Base-by-base conservation (phyloP, 2,797 vertebrate genomes). In the Gymnoscopelus braueri region DNA sequence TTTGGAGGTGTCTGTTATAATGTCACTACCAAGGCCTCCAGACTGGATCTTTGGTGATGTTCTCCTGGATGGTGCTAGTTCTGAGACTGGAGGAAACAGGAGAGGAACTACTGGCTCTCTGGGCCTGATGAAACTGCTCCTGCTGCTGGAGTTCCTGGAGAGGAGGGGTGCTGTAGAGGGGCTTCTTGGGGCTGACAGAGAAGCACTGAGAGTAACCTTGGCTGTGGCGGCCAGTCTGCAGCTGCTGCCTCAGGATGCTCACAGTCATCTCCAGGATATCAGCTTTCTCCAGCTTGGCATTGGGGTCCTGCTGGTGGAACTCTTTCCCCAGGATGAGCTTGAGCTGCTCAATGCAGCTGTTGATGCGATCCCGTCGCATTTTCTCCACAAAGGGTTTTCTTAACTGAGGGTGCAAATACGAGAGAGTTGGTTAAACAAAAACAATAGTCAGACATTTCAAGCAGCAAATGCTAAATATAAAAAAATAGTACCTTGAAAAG, bases 361-460 rank as follows among this genome's bases (percentile, higher is more conserved):
- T 95, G 83, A 95, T 95, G 67, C 93, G 92, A 80, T 95, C 93
- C 72, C 93, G 73, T 55, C 93, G 94, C 91, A 94, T 94, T 84
- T 95, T 95, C 78, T 95, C 94, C 75, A 95, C 92, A 0, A 91
- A 15, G 7, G 95, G 95, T 75, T 97, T 96, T 74, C 95, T 93
- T 59, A 96, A 60, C 96, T 97, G 86, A 61, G 14, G 72, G 77
- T 44, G 39, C 39, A 44, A 72, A 73, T 52, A 71, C 23, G 11
- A 71, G 19, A 56, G 8, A 39, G 14, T 44, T 8, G 1, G 9
- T 39, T 39, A 8, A 7, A 7, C 8, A 39, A 39, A 39, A 8
- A 8, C 39, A 39, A 39, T 39, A 6, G 39, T 8, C 39, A 10
- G 39, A 7, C 8, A 44, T 44, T 44, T 44, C 2, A 44, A 44